Base-by-base conservation (phyloP, 2,888 invertebrate genomes). In the Lasioglossum oenotherae region DNA sequence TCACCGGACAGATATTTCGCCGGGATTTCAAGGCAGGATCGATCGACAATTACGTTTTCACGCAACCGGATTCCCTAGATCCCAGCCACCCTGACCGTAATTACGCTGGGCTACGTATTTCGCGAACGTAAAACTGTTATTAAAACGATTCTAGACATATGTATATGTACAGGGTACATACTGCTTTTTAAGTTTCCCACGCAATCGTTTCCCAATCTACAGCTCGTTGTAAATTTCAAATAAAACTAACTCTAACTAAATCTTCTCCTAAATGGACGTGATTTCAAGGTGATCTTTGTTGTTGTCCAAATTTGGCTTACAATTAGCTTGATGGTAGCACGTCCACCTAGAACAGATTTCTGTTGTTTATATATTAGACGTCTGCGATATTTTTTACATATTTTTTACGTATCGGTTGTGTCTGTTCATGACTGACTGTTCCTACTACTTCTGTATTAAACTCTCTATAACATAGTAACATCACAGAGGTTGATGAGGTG, bases 21-120 rank as follows among this genome's bases (percentile, higher is more conserved):
- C 14, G 27, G 49, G 86, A 78, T 86, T 86, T 86, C 84, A 77
- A 81, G 80, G 84, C 49, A 69, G 4, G 35, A 77, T 53, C 80
- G 80, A 79, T 74, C 74, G 76, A 73, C 79, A 60, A 84, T 84
- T 60, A 74, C 78, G 71, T 74, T 84, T 78, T n/a, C 67, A 12
- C 64, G 41, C 57, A n/a, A 57, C 16, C 41, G 72, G 72, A 72
- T 72, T 72, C 72, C 10, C 27, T 44, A 19, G 72, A 73, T 46
- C 64, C 31, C 64, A 64, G 6, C 31, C 8, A 16, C 31, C 8
- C 0, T 64, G 16, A 31, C 31, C 16, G 31, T 64, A 19, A 64
- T 64, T 64, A 64, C 31, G 64, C 2, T 31, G 64, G 4, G 6
- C 16, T 31, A 64, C 27, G 27, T 14, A 23, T 53, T 8, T 10